Percentiles rank a stretch among this genome's conserved stretches.
These are phyloP conservation scores for Corythucha ciliata DNA, from an alignment of 2,888 invertebrate genomes.

Conservation along the genomic window DNA sequence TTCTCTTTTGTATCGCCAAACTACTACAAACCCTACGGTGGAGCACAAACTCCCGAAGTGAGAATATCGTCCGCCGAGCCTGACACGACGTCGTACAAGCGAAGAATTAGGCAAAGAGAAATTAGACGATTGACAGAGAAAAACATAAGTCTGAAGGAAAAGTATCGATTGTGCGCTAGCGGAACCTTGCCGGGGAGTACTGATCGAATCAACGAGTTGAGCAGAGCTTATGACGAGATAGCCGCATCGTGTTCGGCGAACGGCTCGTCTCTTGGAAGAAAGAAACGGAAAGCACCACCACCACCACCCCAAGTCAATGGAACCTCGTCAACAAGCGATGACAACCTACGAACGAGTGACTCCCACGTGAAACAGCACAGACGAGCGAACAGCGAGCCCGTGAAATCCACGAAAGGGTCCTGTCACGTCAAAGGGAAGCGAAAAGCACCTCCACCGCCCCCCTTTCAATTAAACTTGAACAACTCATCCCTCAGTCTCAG, in stretches of 20 bases:
- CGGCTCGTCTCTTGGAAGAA: slow-evolving; percentile 38
- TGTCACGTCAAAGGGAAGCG: slow-evolving; percentile 66
- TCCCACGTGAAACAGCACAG: slow-evolving; percentile 40
- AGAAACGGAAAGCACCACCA: slow-evolving; percentile 44
- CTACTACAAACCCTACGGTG: slow-evolving; percentile 43
- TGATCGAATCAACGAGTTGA: slow-evolving; percentile 29
- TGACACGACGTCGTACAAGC: slow-evolving; percentile 55
- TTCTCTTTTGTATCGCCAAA: slow-evolving; percentile 58
- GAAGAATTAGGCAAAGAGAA: slow-evolving; percentile 52
- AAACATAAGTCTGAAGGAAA: slow-evolving; percentile 53
- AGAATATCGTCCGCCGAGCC: slow-evolving; percentile 47
- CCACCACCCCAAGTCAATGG: slow-evolving; percentile 40
- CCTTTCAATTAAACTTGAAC: slow-evolving; percentile 3
- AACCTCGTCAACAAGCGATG: slow-evolving; percentile 27
- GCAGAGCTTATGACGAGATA: slow-evolving; percentile 15
- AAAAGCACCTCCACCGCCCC: slow-evolving; percentile 61
- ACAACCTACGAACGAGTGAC: slow-evolving; percentile 34
- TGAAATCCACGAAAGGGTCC: slow-evolving; percentile 48
- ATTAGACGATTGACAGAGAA: slow-evolving; percentile 50
- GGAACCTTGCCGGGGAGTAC: slow-evolving; percentile 33
- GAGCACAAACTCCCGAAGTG: slow-evolving; percentile 39
- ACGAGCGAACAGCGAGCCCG: slow-evolving; percentile 53
- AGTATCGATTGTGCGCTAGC: slow-evolving; percentile 51
- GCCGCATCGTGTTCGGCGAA: slow-evolving; percentile 24
- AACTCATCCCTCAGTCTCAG: slow-evolving; percentile 22